Conservation (phyloP, 2,113 vertebrate species). For the Poecile atricapillus region DNA sequence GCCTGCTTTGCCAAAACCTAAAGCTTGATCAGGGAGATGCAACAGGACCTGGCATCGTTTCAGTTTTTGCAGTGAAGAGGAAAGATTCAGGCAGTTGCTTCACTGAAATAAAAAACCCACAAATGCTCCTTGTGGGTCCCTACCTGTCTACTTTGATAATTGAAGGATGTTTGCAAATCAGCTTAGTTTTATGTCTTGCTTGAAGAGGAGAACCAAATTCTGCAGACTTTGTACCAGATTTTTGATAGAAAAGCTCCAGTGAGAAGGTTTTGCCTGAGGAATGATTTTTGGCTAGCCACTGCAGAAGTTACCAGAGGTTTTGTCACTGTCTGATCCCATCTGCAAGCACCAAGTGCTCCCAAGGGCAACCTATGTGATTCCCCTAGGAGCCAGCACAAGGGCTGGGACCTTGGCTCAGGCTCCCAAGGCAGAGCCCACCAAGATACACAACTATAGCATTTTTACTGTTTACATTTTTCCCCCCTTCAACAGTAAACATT, state of each 20-base stretch:
- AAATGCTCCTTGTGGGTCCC: not conserved
- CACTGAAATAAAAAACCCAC: not conserved
- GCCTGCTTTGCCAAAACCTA: not conserved
- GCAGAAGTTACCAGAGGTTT: not conserved
- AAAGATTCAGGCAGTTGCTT: not conserved
- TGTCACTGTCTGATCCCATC: not conserved
- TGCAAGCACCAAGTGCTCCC: rapidly evolving
- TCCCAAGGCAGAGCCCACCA: not conserved
- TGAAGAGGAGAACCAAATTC: not conserved
- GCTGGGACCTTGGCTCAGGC: not conserved
- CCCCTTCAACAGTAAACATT: not conserved
- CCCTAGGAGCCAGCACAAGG: not conserved
- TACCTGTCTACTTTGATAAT: not conserved
- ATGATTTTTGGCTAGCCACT: not conserved
- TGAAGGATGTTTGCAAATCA: not conserved
- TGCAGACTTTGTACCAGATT: not conserved
- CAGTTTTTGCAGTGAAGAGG: not conserved
- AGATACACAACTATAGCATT: not conserved
- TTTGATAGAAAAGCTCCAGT: not conserved
- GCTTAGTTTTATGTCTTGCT: not conserved
- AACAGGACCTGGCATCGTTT: not conserved
- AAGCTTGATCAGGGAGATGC: not conserved
- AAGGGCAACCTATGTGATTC: rapidly evolving
- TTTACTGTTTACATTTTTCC: not conserved
- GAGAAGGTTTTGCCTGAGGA: not conserved